These are phyloP conservation scores for Oenanthe melanoleuca DNA, from an alignment of 2,113 vertebrate genomes.

Conservation along the genomic window DNA sequence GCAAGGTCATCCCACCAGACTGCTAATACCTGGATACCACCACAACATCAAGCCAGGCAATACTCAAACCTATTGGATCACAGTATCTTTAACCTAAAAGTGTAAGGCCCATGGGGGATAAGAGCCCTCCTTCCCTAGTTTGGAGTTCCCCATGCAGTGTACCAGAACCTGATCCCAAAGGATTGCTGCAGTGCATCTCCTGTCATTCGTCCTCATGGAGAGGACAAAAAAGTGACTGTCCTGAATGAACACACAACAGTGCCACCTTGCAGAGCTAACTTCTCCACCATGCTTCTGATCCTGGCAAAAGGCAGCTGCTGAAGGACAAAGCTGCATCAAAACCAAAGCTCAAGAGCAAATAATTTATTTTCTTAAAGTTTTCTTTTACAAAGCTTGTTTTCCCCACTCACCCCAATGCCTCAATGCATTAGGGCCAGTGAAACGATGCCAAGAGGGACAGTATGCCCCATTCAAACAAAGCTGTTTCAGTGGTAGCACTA, in stretches of 20 bases:
- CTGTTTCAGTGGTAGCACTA: not conserved
- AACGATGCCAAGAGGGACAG: not conserved
- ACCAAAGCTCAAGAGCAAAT: not conserved
- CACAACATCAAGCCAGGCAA: not conserved
- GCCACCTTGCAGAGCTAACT: constrained; percentile 35
- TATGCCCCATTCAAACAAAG: constrained; percentile 29
- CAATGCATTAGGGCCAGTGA: not conserved
- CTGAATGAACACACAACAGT: not conserved
- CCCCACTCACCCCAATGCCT: not conserved
- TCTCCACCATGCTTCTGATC: not conserved
- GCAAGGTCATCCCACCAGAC: not conserved
- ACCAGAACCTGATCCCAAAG: not conserved
- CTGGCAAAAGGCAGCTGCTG: not conserved
- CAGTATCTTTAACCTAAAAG: not conserved
- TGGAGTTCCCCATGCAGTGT: not conserved
- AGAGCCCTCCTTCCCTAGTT: not conserved
- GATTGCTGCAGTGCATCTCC: not conserved
- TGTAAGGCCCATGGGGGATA: not conserved
- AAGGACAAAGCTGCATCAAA: not conserved
- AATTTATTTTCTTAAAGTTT: not conserved
- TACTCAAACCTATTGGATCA: not conserved
- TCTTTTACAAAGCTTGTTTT: not conserved
- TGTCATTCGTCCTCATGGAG: not conserved
- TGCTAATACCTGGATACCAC: not conserved
- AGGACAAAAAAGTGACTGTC: not conserved